Evolutionary conservation across 1,140 invertebrate genomes (phyloP), one percentile per base, ranked within the genome.

Genomic region (Cephus cinctus): DNA sequence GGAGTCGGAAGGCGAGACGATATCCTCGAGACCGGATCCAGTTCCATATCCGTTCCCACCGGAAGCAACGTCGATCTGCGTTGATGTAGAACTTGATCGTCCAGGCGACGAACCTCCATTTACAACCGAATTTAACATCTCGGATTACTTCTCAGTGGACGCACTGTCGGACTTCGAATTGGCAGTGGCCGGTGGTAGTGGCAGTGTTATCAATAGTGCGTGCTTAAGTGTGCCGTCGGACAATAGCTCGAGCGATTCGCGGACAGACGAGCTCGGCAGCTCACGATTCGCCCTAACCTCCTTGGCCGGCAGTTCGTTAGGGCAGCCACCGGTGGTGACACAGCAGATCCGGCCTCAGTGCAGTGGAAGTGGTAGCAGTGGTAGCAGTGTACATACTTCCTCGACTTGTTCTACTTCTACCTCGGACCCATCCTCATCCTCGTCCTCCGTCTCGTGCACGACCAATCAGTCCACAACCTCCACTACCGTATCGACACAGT

Each of bases 31-130:
- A 12, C 52, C 59, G 36, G 61, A 67, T 31, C 41, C 57, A 4
- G 52, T 67, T 49, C 41, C 65, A 18, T 76, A 67, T 64, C 72
- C 73, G 40, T 75, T 77, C 47, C 73, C 73, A 34, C 38, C 68
- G 4, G 73, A 77, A 25, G 72, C 73, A 42, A 73, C 73, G 53
- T 76, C 75, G 5, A 73, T 77, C 32, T 76, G 71, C 48, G 64
- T 77, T 19, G 75, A 77, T 40, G 61, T 77, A 34, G 75, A 77
- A 35, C 41, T 61, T 3, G 64, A 66, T 25, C 60, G 65, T n/a
- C 50, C 54, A n/a, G 63, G 65, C 8, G 67, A 74, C 20, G 71
- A 75, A 14, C 56, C 67, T 21, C 70, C 70, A 2, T 77, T 76
- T 25, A 72, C 72, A 0, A 59, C 75, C 5, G 75, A 77, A 52